Evolutionary conservation across 2,888 invertebrate species (phyloP).

Genomic region (Phaedon cochleariae): DNA sequence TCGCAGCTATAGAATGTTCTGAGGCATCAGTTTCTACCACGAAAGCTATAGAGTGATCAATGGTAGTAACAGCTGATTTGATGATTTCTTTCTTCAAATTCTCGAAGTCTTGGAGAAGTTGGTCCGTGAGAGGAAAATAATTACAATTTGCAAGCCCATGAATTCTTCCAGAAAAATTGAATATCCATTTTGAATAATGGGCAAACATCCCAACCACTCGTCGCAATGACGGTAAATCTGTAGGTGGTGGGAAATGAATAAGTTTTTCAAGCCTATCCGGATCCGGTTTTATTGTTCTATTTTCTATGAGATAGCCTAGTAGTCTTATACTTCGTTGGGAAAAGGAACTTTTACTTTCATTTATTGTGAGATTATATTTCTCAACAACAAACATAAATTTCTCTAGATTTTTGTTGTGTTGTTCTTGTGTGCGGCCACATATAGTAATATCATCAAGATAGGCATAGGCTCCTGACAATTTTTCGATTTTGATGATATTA

Average conservation of each 20-base stretch:
- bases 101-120: neutral
- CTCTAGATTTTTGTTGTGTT: slow-evolving; percentile 2
- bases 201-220: slow-evolving; percentile 1
- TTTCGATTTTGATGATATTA: neutral
- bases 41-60: slow-evolving; percentile 14
- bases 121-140: neutral
- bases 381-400: neutral
- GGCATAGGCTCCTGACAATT: neutral
- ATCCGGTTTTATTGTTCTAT: neutral
- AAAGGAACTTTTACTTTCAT: neutral
- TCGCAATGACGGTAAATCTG: neutral
- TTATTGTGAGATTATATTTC: neutral
- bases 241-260: slow-evolving; percentile 1
- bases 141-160: neutral
- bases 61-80: slow-evolving; percentile 12
- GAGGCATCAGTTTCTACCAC: slow-evolving; percentile 20
- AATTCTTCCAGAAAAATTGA: neutral
- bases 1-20: slow-evolving; percentile 15
- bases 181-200: slow-evolving; percentile 1
- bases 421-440: neutral
- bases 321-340: neutral
- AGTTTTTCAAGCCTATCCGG: neutral
- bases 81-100: slow-evolving; percentile 17
- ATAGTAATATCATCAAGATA: neutral
- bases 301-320: neutral